Evolutionary conservation across 2,113 vertebrate genomes (phyloP), one percentile per base, ranked within the genome.

Genomic region (Muntiacus reevesi): DNA sequence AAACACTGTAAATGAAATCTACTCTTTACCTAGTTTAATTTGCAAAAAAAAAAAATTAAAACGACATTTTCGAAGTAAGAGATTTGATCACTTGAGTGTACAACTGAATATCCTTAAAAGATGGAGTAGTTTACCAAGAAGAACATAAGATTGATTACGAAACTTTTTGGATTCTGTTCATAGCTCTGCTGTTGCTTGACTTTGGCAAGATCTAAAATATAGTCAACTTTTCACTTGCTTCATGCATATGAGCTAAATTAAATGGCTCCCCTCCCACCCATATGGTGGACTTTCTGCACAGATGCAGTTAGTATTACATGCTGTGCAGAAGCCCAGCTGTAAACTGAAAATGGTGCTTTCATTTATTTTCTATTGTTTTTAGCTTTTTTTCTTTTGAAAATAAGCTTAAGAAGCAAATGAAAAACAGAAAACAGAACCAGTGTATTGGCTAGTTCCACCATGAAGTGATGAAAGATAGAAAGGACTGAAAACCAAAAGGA

Each of bases 271-370:
- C 96, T 98, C 98, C 98, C 50, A 90, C 27, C 97, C 98, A 98
- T 98, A 98, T 98, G 98, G 97, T 98, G 59, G 94, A 88, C 57
- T 97, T 94, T 98, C 92, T 27, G 89, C 98, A 98, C 98, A 98
- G 98, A 98, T 99, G 98, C 91, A 98, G 50, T 95, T 95, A 64
- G 89, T 93, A 91, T 95, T 96, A 93, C 92, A 92, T 86, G 94
- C 86, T 96, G 97, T 95, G 97, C 89, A 98, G 98, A 98, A 98
- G 97, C 97, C 94, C 98, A 98, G 97, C 89, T 98, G 97, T 91
- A 98, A 97, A 97, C 79, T 23, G 28, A 67, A 79, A 88, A 97
- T 57, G 60, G 2, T 21, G 47, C 47, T 97, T 98, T 97, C 95
- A 55, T 55, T 98, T 87, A 84, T 97, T 93, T 93, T 93, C 50